Conservation (phyloP, 2,888 invertebrate genomes). For the Vandiemenella viatica region DNA sequence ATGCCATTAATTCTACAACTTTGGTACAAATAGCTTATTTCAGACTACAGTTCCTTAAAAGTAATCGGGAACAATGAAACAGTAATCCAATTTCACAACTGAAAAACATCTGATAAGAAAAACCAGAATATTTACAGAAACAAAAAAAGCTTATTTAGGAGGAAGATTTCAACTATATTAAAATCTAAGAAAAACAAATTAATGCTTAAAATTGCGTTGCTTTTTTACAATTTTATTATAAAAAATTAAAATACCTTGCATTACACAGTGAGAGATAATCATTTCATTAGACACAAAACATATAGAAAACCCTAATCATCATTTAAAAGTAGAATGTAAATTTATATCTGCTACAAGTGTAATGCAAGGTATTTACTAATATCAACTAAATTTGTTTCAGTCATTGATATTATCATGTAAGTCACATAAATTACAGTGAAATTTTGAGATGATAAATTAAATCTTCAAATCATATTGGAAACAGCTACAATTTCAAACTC, state of each 20-base stretch:
- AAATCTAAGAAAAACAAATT: background rate
- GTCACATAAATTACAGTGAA: background rate
- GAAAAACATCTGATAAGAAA: background rate
- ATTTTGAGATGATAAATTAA: too few relatives aligned
- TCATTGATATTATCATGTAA: background rate
- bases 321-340: background rate
- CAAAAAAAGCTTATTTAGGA: background rate
- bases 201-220: background rate
- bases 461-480: background rate
- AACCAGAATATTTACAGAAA: background rate
- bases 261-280: background rate
- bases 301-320: background rate
- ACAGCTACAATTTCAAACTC: background rate
- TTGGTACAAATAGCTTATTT: conserved; percentile 17
- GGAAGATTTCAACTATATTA: background rate
- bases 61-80: conserved; percentile 4
- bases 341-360: background rate
- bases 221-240: conserved; percentile 1
- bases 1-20: conserved; percentile 18
- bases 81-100: background rate
- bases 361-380: background rate
- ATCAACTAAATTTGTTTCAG: background rate
- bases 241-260: conserved; percentile 1
- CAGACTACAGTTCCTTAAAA: conserved; percentile 9
- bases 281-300: background rate